Evolutionary conservation across 2,797 vertebrate genomes (phyloP).

Genomic region (Hippopotamyrus pictus): DNA sequence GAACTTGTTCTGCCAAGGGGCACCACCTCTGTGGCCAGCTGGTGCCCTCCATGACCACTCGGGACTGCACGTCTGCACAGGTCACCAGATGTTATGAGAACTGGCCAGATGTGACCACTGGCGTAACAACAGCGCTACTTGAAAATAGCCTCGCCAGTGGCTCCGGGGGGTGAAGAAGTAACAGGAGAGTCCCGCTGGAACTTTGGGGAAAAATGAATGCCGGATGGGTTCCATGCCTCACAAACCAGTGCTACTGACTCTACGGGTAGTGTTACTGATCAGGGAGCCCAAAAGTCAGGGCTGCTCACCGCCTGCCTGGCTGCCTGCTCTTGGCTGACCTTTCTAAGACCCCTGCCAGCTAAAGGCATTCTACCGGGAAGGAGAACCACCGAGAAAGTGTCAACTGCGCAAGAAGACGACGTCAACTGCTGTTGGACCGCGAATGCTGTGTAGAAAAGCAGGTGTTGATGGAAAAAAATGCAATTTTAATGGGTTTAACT

Average conservation of each 20-base stretch:
- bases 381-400: neutral
- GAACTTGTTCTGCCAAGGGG: neutral
- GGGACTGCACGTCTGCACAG: neutral
- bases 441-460: neutral
- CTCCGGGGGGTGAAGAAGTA: neutral
- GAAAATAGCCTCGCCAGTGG: neutral
- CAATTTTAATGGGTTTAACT: neutral
- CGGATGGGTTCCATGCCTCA: neutral
- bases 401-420: neutral
- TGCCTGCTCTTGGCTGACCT: neutral
- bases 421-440: neutral
- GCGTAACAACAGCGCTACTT: neutral
- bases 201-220: neutral
- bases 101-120: neutral
- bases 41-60: neutral
- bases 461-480: neutral
- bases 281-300: neutral
- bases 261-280: neutral
- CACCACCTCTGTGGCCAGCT: neutral
- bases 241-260: neutral
- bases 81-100: neutral
- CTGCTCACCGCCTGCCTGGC: neutral
- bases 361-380: neutral
- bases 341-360: neutral
- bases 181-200: neutral